phyloP scores from a whole-genome alignment of 2,888 invertebrate species.

The Ceratothoa steindachneri region DNA sequence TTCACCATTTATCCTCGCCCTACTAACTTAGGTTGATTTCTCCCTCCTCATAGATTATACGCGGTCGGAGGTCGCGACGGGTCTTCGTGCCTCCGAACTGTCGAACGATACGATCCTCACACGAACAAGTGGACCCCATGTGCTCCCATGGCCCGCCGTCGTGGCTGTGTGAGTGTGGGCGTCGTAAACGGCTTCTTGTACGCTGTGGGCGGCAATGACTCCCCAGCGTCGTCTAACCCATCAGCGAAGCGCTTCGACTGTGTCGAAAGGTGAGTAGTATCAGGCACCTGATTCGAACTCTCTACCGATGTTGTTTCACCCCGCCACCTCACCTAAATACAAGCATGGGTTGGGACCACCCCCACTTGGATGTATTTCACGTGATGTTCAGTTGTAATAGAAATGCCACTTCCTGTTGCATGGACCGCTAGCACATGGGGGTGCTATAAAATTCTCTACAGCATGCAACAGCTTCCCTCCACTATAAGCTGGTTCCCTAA shows the following conservation, averaged over 20 bases:
- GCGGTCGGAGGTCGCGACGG: constrained; percentile 91
- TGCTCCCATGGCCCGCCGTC: constrained; percentile 77
- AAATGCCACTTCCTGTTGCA: no score
- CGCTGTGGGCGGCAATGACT: constrained; percentile 89
- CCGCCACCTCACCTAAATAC: no score
- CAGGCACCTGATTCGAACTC: not conserved
- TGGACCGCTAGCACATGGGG: no score
- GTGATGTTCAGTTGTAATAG: no score
- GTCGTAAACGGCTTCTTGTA: constrained; percentile 83
- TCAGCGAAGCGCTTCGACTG: constrained; percentile 78
- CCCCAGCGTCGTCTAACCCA: constrained; percentile 75
- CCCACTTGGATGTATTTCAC: no score
- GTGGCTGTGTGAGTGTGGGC: constrained; percentile 85
- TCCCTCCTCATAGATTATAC: constrained; percentile 77
- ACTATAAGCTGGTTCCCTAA: no score
- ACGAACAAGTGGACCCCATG: constrained; percentile 77
- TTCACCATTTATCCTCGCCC: no score
- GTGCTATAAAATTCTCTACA: no score
- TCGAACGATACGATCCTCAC: constrained; percentile 79
- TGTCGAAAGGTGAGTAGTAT: constrained; percentile 76
- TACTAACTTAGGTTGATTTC: no score
- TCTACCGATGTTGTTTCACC: constrained; percentile 4
- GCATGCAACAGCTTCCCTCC: no score
- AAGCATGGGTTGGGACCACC: no score
- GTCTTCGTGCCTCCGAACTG: constrained; percentile 79